A percentile compares a stretch with the other conserved stretches of the same genome.
Conservation (phyloP, 2,888 invertebrate genomes). For the Mesorhabditis spiculigera region DNA sequence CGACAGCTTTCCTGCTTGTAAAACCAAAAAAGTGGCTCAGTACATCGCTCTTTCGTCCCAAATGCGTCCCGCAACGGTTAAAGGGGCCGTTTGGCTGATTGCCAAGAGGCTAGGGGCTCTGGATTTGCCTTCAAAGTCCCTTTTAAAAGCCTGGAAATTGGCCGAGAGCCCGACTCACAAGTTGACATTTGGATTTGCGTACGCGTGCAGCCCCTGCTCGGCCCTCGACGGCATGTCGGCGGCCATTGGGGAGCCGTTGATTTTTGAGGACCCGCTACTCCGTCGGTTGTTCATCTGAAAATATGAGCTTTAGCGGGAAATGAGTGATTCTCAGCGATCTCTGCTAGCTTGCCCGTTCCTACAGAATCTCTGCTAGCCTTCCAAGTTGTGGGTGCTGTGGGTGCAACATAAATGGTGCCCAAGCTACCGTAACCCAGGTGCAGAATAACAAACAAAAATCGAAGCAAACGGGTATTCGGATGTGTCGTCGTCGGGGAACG, state of each 20-base stretch:
- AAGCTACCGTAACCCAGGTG: neutral
- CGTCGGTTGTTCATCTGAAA: conserved; percentile 1
- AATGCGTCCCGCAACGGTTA: no score
- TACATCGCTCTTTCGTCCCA: no score
- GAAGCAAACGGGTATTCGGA: conserved; percentile 1
- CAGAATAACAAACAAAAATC: neutral
- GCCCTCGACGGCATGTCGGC: neutral
- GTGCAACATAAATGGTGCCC: neutral
- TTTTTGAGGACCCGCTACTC: conserved; percentile 1
- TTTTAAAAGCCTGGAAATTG: no score
- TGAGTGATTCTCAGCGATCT: no score
- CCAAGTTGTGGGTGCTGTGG: neutral
- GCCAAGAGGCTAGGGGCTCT: no score
- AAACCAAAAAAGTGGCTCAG: no score
- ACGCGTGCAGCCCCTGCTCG: conserved; percentile 6
- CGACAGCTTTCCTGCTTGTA: no score
- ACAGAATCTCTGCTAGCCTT: neutral
- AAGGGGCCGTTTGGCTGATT: no score
- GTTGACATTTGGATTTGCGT: conserved; percentile 6
- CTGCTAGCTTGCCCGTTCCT: no score
- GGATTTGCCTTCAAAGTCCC: no score
- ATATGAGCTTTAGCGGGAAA: neutral
- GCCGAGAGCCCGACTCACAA: neutral
- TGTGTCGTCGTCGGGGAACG: neutral
- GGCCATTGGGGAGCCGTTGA: neutral